Percentiles rank a stretch among this genome's conserved stretches.
Conservation (phyloP, 2,888 invertebrate species). For the Diabrotica balteata region DNA sequence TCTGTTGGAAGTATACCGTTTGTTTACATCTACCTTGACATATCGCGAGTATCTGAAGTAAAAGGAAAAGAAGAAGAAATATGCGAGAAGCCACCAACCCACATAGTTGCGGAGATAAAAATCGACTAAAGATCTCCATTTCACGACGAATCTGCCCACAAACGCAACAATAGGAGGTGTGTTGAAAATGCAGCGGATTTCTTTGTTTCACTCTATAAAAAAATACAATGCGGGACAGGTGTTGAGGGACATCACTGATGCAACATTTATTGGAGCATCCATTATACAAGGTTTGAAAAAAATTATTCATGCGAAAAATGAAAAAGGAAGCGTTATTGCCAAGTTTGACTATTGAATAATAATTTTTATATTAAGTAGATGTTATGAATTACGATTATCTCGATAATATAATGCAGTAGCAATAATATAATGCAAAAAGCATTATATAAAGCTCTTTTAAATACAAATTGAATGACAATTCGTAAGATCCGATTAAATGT, state of each 20-base stretch:
- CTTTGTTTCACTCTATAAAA: slow-evolving; percentile 11
- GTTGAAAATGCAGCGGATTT: slow-evolving; percentile 10
- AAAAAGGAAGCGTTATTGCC: too few relatives aligned
- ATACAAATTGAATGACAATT: too few relatives aligned
- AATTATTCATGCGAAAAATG: too few relatives aligned
- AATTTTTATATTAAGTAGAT: too few relatives aligned
- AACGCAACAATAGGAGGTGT: slow-evolving; percentile 24
- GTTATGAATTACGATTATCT: too few relatives aligned
- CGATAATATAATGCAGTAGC: too few relatives aligned
- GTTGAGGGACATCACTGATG: neutral
- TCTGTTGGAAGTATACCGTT: neutral
- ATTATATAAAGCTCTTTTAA: too few relatives aligned
- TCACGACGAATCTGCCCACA: slow-evolving; percentile 22
- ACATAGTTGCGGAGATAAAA: slow-evolving; percentile 26
- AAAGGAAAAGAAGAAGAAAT: slow-evolving; percentile 17
- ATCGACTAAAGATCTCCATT: slow-evolving; percentile 19
- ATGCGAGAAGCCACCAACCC: slow-evolving; percentile 27
- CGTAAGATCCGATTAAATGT: too few relatives aligned
- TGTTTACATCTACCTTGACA: slow-evolving; percentile 23
- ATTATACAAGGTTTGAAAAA: too few relatives aligned
- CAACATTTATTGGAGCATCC: neutral
- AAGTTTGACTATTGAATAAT: too few relatives aligned
- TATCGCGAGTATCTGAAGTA: slow-evolving; percentile 15
- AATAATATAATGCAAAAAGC: too few relatives aligned
- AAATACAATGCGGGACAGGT: slow-evolving; percentile 4